These are phyloP conservation scores for Tyto alba DNA, from an alignment of 2,113 vertebrate species.

Conservation along the genomic window DNA sequence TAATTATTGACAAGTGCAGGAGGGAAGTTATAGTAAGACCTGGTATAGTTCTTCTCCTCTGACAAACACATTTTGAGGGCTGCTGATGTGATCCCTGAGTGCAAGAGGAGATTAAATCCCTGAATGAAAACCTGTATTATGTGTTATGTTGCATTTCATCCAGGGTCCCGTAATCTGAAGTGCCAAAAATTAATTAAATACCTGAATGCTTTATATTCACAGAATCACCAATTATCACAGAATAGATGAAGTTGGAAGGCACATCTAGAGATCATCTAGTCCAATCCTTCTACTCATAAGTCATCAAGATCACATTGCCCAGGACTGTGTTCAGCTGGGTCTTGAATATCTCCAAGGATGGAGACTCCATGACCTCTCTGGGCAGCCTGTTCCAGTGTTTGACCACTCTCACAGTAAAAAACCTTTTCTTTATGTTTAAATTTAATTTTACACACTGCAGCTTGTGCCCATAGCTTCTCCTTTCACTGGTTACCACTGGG, in stretches of 20 bases:
- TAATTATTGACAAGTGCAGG: background rate
- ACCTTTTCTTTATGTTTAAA: background rate
- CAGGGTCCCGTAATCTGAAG: background rate
- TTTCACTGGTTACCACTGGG: background rate
- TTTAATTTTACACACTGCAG: background rate
- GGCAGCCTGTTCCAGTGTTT: background rate
- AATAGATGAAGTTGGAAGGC: background rate
- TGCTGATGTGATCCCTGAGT: background rate
- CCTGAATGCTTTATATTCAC: background rate
- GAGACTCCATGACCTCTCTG: background rate
- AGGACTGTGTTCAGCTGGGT: background rate
- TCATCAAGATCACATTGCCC: background rate
- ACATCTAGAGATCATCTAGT: background rate
- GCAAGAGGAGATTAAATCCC: background rate
- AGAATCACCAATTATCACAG: background rate
- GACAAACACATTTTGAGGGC: background rate
- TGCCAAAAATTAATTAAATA: background rate
- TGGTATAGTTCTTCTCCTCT: background rate
- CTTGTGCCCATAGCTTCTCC: background rate
- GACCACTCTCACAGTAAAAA: background rate
- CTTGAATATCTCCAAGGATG: background rate
- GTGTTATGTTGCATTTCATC: background rate
- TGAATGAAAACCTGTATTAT: background rate
- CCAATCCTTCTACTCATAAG: no score
- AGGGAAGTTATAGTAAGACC: background rate